These are phyloP conservation scores for Columba livia DNA, from an alignment of 2,113 vertebrate species.

Conservation along the genomic window DNA sequence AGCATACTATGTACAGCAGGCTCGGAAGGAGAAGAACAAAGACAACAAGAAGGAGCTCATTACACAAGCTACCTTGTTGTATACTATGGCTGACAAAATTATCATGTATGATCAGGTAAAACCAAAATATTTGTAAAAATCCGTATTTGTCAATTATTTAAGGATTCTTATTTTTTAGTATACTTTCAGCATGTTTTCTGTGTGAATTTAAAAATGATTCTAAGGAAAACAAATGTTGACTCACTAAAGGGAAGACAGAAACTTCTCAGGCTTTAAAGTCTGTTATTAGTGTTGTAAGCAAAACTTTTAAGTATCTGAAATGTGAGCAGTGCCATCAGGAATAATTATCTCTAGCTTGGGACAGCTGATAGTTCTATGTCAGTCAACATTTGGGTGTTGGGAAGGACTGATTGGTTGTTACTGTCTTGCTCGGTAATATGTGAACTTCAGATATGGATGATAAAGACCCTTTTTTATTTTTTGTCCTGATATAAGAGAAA, in stretches of 20 bases:
- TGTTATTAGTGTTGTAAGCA: background rate
- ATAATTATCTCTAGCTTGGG: background rate
- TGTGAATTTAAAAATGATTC: no score
- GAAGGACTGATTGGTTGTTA: background rate
- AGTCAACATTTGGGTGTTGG: background rate
- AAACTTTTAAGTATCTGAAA: background rate
- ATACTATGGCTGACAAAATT: conserved; percentile 99
- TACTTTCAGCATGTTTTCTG: no score
- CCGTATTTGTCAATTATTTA: accelerated
- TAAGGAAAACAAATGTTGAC: background rate
- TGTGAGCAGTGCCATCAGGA: background rate
- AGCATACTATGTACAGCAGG: conserved; percentile 98
- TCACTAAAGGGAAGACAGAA: background rate
- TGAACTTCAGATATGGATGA: background rate
- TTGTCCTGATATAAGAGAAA: background rate
- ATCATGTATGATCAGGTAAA: conserved; percentile 99
- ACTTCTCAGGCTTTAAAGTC: background rate
- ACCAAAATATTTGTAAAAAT: background rate
- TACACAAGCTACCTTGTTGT: conserved; percentile 95
- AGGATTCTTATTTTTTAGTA: no score
- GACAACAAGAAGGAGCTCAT: conserved; percentile 99
- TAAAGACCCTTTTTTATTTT: background rate
- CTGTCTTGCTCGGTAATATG: background rate
- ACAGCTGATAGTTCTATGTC: background rate
- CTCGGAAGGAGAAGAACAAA: conserved; percentile 97